Evolutionary conservation across 2,797 vertebrate species (phyloP), one percentile per base, ranked within the genome.

Genomic region (Huso huso): DNA sequence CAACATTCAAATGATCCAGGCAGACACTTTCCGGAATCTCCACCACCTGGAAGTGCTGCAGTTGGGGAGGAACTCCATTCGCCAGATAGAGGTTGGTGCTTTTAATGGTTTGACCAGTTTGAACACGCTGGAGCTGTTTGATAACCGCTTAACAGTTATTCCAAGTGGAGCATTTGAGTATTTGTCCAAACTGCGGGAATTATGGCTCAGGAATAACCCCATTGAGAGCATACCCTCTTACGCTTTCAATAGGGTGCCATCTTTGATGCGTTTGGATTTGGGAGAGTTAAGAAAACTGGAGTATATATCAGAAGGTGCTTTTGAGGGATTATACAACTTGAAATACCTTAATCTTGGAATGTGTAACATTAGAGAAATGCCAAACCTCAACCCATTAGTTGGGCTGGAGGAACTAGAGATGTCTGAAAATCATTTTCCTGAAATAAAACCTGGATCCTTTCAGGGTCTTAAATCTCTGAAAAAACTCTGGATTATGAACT

Each of bases 401-500:
- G 94, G 94, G 65, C 74, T 99, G 77, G 96, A 99, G 86, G 96
- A 99, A 75, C 83, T 99, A 63, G 96, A 99, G 84, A 95, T 99
- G 87, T 99, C 96, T 2, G 95, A 96, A 69, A 99, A 99, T 73
- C 83, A 95, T 82, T 97, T 99, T 77, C 95, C 95, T 1, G 87
- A 89, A 70, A 89, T 99, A 71, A 89, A 92, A 63, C 96, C 96
- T 0, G 92, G 90, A 65, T 93, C 95, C 51, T 97, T 98, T 82
- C 90, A 87, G 8, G 95, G 95, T 62, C 86, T 99, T 18, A 93
- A 90, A 69, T 93, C 93, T 66, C 88, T 99, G 72, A 94, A 92
- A 51, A 99, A 98, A 81, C 88, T 99, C 12, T 99, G 96, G 96
- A 95, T 99, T 78, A 99, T 99, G 96, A 99, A 96, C 88, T 96